Base-by-base conservation (phyloP, 2,888 invertebrate species). In the Caenorhabditis macrosperma region DNA sequence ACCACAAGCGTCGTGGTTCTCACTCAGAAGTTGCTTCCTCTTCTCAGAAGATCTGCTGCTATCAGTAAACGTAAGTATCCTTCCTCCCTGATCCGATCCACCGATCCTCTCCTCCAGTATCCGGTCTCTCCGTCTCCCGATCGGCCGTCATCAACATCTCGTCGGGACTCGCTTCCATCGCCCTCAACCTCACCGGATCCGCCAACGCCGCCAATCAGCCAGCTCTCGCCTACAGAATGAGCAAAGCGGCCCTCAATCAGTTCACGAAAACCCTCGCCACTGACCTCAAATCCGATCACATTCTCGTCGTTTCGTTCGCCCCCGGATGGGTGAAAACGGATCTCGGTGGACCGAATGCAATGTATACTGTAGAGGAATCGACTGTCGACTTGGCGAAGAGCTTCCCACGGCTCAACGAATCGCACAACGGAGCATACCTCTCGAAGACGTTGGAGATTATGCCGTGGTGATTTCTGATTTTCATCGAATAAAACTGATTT, bases 311-410 rank as follows among this genome's bases (percentile, higher is more conserved):
- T 7, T 15, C 35, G 9, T 82, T 84, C 57, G 82, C 76, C 52
- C 86, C 86, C 5, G 87, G 87, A 64, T 87, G 88, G 88, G 86
- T 87, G 0, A 61, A 83, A 59, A 87, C 86, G 0, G 85, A 86
- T 35, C 77, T 88, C 81, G 87, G 87, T 26, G 84, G 85, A 2
- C 52, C 41, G 12, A 63, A 81, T 9, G 87, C 85, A 1, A 10
- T 26, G 17, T 41, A 79, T 10, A 64, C 64, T 9, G 64, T 52
- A 2, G 69, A 69, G 24, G 50, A 69, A 38, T 69, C 69, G 7
- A 69, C 60, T 2, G n/a, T 5, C 1, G 57, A 59, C 7, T 26
- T 69, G 38, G 69, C 48, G 12, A 33, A 26, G 5, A 60, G 59
- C 26, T 60, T 69, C n/a, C 9, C 20, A 1, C 38, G 35, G 10